phyloP scores from a whole-genome alignment of 2,797 vertebrate species.

The Enteromius argenteus region DNA sequence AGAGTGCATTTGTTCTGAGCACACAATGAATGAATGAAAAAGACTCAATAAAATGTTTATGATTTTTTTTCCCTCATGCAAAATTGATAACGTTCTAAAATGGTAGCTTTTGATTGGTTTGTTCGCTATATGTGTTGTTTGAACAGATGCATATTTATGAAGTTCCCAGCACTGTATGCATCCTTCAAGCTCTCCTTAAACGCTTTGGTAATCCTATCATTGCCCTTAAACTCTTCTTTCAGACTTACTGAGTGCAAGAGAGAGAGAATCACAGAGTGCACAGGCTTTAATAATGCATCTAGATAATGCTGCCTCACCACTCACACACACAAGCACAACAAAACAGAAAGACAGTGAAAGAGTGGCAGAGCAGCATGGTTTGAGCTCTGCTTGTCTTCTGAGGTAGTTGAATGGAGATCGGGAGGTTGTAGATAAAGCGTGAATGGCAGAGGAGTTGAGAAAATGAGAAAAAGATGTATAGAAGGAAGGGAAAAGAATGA shows the following conservation, averaged over 20 bases:
- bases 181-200: slow-evolving; percentile 34
- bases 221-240: slow-evolving; percentile 40
- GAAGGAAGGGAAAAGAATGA: background rate
- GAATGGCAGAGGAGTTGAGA: background rate
- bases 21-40: background rate
- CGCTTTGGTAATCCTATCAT: slow-evolving; percentile 36
- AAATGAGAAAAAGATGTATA: background rate
- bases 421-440: background rate
- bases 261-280: slow-evolving; percentile 52
- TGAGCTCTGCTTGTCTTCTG: slow-evolving; percentile 6
- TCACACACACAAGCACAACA: slow-evolving; percentile 44
- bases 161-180: background rate
- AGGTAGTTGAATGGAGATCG: slow-evolving; percentile 11
- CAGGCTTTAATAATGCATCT: slow-evolving; percentile 57
- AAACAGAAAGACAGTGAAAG: slow-evolving; percentile 33
- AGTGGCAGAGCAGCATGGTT: slow-evolving; percentile 4
- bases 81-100: background rate
- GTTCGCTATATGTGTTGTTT: background rate
- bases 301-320: slow-evolving; percentile 50
- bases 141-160: slow-evolving; percentile 15
- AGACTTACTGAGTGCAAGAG: slow-evolving; percentile 24
- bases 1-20: background rate
- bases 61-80: background rate
- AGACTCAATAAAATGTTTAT: background rate
- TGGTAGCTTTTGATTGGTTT: background rate